Evolutionary conservation across 2,113 vertebrate genomes (phyloP), one percentile per base, ranked within the genome.

Genomic region (Alethe diademata): DNA sequence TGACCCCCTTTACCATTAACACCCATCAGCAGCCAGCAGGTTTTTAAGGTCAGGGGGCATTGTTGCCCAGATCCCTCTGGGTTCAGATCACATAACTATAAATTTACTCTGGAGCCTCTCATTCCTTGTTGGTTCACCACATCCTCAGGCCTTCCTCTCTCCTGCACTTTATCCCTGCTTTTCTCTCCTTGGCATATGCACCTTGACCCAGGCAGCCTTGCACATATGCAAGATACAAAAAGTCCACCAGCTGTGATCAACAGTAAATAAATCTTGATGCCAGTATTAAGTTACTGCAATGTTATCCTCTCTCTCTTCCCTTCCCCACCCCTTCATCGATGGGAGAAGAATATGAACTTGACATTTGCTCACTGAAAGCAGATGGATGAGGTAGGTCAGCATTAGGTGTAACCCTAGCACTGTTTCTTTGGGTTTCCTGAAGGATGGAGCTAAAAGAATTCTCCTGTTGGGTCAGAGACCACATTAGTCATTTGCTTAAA

Each of bases 21-120:
- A 97, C 96, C 96, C 97, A 97, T 98, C 98, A 98, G 96, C 74
- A 97, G 92, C 95, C 79, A 93, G 98, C 93, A 57, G 84, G 57
- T 98, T 98, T 98, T 98, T 95, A 98, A 61, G 95, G 97, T 97
- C 98, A 98, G 97, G 97, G 98, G 98, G 98, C 97, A 95, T 97
- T 98, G 97, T 78, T 98, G 97, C 78, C 83, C 65, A 62, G 78
- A 75, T 58, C 90, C 82, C 66, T 86, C 86, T 87, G 84, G 92
- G 94, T 90, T 81, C 83, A 84, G 86, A 97, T 92, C 95, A 71
- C 80, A 90, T 73, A 96, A 88, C 96, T 94, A 92, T 96, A 95
- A 92, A 97, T 97, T 94, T 92, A 78, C 82, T 87, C n/a, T 26
- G 38, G 67, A 96, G 81, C 73, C 62, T 90, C 95, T 91, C 72